Evolutionary conservation across 2,888 invertebrate genomes (phyloP), one percentile per base, ranked within the genome.

Genomic region (Limenitis camilla): DNA sequence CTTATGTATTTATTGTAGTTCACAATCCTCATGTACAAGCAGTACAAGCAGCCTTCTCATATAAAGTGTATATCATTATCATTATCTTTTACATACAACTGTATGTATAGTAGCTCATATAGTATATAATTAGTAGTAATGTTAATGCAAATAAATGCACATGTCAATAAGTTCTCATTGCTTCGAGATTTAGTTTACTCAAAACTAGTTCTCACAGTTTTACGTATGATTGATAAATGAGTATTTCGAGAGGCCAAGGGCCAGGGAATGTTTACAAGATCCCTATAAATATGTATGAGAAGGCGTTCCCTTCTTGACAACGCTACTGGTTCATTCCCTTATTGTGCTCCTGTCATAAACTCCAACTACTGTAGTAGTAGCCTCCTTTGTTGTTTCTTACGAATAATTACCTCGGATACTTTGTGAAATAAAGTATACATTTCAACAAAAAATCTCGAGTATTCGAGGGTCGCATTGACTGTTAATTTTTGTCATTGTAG

Each of bases 381-480:
- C 71, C 76, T 79, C 82, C 78, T 79, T 84, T 84, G 84, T 84
- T 66, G 79, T 76, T 76, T 74, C 78, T 82, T 82, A 83, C 83
- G 82, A 83, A 86, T 86, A 85, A 85, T 86, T 86, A 84, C 77
- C 76, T 64, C 61, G 61, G 65, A 68, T 68, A 67, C 72, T 71
- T 71, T 65, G 60, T 71, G 63, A 72, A 71, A 74, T 79, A 81
- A 78, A 81, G 86, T 86, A 81, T 86, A 85, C 78, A 81, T 86
- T 86, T 76, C 86, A 78, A 67, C 63, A 83, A 75, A 80, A 84
- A 80, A 70, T 60, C 63, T 81, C 69, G 64, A 84, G 81, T 66
- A 72, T 66, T 60, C 63, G 62, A 78, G 78, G 79, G 78, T 73
- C 76, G 72, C 68, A 71, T 72, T 72, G 75, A 72, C 76, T 76